Evolutionary conservation across 2,113 vertebrate genomes (phyloP), one percentile per base, ranked within the genome.

Genomic region (Rhombomys opimus): DNA sequence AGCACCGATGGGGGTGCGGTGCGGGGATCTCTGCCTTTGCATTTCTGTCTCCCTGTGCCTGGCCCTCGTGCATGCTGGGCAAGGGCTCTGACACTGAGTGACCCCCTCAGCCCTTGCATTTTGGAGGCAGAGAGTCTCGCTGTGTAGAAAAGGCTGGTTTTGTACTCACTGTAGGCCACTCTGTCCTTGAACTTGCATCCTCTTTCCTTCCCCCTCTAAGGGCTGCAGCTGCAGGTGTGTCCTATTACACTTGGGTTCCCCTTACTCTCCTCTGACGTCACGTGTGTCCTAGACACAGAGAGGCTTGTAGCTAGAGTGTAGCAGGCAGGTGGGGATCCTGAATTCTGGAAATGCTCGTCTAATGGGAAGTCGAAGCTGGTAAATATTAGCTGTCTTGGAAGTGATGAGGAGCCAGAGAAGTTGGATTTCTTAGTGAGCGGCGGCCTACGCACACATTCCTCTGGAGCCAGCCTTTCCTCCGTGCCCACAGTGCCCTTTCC

Each of bases 321-420:
- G 8, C 17, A 1, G 41, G 5, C 8, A 38, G 65, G 22, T n/a
- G 8, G 67, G 73, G 63, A 18, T 84, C 78, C 46, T 41, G 72
- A 89, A 68, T 57, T 41, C 90, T 94, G 72, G 41, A 93, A 88
- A 91, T 90, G 25, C 61, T 67, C 52, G 38, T 52, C 80, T 89
- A 54, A 72, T 35, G 73, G 46, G 38, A 46, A 52, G 75, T 3
- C 2, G 11, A 27, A 76, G 50, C 67, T 95, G 65, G 35, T 93
- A 89, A 89, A 81, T 96, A 91, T 95, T 95, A 75, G 95, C 63
- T 97, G 32, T 91, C 93, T 87, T 57, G 17, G 25, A 80, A 23
- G n/a, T 32, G 89, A 96, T 92, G 30, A 10, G 85, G 97, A 75
- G 14, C 76, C 78, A 89, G 90, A 80, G 52, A 95, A 89, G 7